Percentiles rank a stretch among this genome's conserved stretches.
These are phyloP conservation scores for Lithophane socia DNA, from an alignment of 2,888 invertebrate species.

Conservation along the genomic window DNA sequence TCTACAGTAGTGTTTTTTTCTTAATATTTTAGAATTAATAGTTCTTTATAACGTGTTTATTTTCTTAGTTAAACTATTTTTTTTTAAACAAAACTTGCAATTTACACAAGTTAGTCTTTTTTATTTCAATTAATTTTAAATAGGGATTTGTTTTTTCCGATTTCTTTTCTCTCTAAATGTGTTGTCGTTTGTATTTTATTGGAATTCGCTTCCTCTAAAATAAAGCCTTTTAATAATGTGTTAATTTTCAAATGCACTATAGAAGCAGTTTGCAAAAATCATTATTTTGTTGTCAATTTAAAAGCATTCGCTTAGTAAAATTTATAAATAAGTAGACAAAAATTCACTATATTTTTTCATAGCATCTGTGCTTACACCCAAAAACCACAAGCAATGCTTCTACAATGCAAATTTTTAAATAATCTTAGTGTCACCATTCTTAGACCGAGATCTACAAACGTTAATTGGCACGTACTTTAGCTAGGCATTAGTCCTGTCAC, in stretches of 20 bases:
- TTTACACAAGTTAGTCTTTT: constrained; percentile 5
- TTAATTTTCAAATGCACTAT: constrained; percentile 54
- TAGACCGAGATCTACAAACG: not conserved
- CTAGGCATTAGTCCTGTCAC: not conserved
- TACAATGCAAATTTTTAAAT: constrained; percentile 48
- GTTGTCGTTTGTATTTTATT: constrained; percentile 55
- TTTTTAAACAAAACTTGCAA: not conserved
- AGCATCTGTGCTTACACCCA: constrained; percentile 13
- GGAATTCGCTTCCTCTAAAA: constrained; percentile 46
- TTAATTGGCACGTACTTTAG: not conserved
- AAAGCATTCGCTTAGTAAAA: not conserved
- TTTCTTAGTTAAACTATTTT: not conserved
- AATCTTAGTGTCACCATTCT: constrained; percentile 10
- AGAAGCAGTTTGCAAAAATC: constrained; percentile 39
- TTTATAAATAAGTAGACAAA: too few relatives aligned
- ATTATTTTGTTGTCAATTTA: not conserved
- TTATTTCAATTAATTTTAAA: constrained; percentile 16
- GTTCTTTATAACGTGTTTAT: not conserved
- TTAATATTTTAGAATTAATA: not conserved
- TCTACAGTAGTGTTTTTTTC: constrained; percentile 1
- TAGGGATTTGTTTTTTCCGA: constrained; percentile 1
- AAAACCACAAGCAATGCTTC: constrained; percentile 45
- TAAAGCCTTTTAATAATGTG: constrained; percentile 29
- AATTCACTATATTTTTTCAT: not conserved
- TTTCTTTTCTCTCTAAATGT: constrained; percentile 44